A percentile compares a stretch with the other conserved stretches of the same genome.
Evolutionary conservation across 2,888 invertebrate genomes (phyloP).

Genomic region (Polylopha cassiicola): DNA sequence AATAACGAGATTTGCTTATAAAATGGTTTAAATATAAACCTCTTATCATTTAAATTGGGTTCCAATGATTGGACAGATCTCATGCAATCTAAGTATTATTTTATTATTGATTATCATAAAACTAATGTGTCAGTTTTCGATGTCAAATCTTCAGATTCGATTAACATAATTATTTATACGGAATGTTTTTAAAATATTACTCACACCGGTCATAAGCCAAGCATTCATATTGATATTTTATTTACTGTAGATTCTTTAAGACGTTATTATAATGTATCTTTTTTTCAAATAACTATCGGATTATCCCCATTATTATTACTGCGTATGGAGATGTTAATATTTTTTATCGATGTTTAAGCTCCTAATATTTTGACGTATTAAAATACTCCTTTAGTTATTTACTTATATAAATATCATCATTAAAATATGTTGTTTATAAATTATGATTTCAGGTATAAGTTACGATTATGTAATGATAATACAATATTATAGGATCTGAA

Average conservation of each 20-base stretch:
- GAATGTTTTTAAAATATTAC: slow-evolving; percentile 25
- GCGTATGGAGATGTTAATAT: slow-evolving; percentile 12
- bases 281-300: slow-evolving; percentile 9
- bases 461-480: no score
- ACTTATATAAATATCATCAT: no score
- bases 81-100: slow-evolving; percentile 20
- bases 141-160: slow-evolving; percentile 39
- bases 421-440: no score
- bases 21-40: slow-evolving; percentile 43
- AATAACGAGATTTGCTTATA: slow-evolving; percentile 40
- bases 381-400: no score
- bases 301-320: slow-evolving; percentile 1
- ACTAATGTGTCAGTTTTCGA: slow-evolving; percentile 46
- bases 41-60: slow-evolving; percentile 45
- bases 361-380: no score
- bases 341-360: no score
- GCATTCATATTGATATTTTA: slow-evolving; percentile 21
- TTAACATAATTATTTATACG: slow-evolving; percentile 42
- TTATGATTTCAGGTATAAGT: no score
- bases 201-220: slow-evolving; percentile 17
- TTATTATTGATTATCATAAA: slow-evolving; percentile 43
- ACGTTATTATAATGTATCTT: slow-evolving; percentile 1
- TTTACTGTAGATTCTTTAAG: slow-evolving; percentile 14
- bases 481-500: no score
- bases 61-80: slow-evolving; percentile 24